Evolutionary conservation across 2,888 invertebrate species (phyloP).

Genomic region (Amiota mariae): DNA sequence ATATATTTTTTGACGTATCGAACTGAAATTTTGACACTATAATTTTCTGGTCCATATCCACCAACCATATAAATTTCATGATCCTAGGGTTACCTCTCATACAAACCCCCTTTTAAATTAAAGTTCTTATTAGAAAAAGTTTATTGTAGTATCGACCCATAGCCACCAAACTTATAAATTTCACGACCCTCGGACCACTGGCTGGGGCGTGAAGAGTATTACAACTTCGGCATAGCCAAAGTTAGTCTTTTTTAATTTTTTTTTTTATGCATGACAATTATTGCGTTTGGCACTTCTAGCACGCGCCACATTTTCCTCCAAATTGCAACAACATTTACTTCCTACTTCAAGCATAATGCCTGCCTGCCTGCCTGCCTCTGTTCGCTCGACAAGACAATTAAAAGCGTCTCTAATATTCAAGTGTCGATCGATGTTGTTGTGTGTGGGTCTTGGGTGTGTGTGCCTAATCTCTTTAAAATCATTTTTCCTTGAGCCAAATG

Average conservation of each 20-base stretch:
- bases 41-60: too few species aligned
- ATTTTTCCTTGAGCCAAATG: conserved; percentile 33
- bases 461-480: conserved; percentile 55
- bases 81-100: too few species aligned
- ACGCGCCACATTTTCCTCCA: conserved; percentile 16
- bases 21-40: too few species aligned
- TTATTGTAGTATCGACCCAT: too few species aligned
- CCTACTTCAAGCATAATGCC: background rate
- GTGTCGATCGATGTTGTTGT: conserved; percentile 37
- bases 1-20: too few species aligned
- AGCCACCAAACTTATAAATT: too few species aligned
- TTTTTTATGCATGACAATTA: conserved; percentile 31
- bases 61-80: too few species aligned
- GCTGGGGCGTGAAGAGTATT: too few species aligned
- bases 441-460: conserved; percentile 33
- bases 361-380: background rate
- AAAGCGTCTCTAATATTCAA: conserved; percentile 16
- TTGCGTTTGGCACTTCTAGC: conserved; percentile 2
- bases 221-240: too few species aligned
- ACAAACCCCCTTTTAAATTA: too few species aligned
- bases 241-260: conserved; percentile 22
- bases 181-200: too few species aligned
- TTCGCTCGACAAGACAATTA: background rate
- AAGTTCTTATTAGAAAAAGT: too few species aligned
- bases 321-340: conserved; percentile 7